Conservation (phyloP, 1,140 invertebrate species). For the Aleiodes sp. region DNA sequence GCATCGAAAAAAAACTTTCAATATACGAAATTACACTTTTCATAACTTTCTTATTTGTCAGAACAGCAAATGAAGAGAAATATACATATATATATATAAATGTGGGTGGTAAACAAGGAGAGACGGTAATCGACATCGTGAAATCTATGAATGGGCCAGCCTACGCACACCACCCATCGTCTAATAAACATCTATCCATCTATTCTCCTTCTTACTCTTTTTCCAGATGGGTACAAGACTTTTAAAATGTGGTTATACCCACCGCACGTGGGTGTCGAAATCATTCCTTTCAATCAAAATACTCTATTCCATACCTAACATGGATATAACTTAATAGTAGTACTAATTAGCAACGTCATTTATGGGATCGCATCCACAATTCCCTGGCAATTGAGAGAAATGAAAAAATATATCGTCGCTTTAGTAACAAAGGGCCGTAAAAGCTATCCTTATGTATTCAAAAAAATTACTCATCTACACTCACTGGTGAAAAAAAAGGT, state of each 20-base stretch:
- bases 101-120: constrained; percentile 9
- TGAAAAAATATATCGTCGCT: not conserved
- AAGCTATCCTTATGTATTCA: no score
- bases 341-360: not conserved
- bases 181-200: constrained; percentile 23
- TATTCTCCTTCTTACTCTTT: not conserved
- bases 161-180: constrained; percentile 34
- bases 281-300: not conserved
- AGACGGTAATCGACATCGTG: not conserved
- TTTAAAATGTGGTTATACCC: constrained; percentile 12
- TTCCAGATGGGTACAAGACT: not conserved
- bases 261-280: constrained; percentile 12
- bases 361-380: not conserved
- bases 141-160: constrained; percentile 42
- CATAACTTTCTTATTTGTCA: no score
- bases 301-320: constrained; percentile 13
- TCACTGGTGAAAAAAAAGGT: not conserved
- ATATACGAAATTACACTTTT: no score
- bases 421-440: no score
- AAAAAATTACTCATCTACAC: no score
- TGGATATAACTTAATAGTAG: constrained; percentile 21
- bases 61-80: not conserved
- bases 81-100: not conserved
- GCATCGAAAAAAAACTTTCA: no score
- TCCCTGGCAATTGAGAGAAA: not conserved